phyloP scores from a whole-genome alignment of 2,888 invertebrate genomes.

The Tetranychus piercei region DNA sequence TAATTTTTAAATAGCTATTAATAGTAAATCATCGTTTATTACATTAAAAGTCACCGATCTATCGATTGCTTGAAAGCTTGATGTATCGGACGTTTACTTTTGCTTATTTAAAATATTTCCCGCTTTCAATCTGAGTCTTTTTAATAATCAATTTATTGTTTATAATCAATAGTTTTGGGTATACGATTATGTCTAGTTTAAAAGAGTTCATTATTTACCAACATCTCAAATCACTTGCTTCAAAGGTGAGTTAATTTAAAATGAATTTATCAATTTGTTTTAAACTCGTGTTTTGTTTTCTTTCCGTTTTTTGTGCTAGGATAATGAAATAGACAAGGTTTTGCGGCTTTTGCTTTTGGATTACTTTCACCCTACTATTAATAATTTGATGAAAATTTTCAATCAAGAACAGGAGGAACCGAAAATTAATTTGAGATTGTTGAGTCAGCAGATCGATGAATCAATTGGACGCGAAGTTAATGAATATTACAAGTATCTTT shows the following conservation, averaged over 20 bases:
- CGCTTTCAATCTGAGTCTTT: neutral
- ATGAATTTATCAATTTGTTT: neutral
- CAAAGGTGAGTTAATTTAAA: neutral
- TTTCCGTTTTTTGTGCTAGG: neutral
- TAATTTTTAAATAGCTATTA: no score
- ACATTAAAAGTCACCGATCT: neutral
- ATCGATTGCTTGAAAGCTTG: neutral
- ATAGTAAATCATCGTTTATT: no score
- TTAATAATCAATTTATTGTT: neutral
- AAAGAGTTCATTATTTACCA: neutral
- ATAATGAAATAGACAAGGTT: neutral
- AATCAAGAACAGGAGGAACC: neutral
- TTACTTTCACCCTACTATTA: neutral
- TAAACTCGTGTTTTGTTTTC: neutral
- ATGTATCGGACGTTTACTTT: neutral
- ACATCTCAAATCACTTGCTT: neutral
- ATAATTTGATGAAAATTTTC: neutral
- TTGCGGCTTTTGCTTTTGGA: neutral
- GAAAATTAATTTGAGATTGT: neutral
- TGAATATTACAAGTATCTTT: neutral
- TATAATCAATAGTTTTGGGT: neutral
- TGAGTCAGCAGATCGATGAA: neutral
- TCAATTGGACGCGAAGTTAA: neutral
- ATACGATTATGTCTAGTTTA: neutral
- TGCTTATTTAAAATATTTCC: neutral